These are phyloP conservation scores for Megaceryle torquata DNA, from an alignment of 2,113 vertebrate genomes.

Conservation along the genomic window DNA sequence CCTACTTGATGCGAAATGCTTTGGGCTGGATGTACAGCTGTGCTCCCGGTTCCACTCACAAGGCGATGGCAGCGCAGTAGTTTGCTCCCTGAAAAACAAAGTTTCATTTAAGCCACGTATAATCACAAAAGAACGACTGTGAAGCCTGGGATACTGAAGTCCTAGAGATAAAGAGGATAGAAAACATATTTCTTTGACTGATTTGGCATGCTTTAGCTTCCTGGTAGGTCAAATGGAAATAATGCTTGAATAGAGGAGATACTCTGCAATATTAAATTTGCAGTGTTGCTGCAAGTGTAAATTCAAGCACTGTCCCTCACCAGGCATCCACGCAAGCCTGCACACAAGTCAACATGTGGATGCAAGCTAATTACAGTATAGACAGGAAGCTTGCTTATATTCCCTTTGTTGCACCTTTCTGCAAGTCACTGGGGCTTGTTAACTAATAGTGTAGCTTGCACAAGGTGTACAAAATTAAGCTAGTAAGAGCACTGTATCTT, in stretches of 20 bases:
- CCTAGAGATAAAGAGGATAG: neutral
- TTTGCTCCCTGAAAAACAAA: conserved; percentile 68
- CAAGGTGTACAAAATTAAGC: neutral
- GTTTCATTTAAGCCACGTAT: neutral
- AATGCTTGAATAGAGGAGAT: neutral
- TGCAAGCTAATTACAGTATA: neutral
- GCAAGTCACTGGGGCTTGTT: neutral
- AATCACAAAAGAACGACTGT: neutral
- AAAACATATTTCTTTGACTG: neutral
- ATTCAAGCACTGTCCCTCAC: neutral
- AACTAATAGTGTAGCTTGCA: neutral
- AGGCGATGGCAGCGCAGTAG: conserved; percentile 67
- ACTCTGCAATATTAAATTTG: neutral
- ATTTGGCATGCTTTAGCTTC: neutral
- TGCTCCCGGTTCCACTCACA: conserved; percentile 74
- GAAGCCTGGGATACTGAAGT: neutral
- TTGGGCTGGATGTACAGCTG: conserved; percentile 1
- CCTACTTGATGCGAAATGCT: neutral
- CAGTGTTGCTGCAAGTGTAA: neutral
- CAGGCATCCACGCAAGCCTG: neutral
- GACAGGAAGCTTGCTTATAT: neutral
- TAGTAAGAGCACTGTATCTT: neutral
- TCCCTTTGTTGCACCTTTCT: neutral
- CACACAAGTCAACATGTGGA: neutral
- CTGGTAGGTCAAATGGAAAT: neutral